Evolutionary conservation across 2,888 invertebrate genomes (phyloP), one percentile per base, ranked within the genome.

Genomic region (Augochlorella aurata): DNA sequence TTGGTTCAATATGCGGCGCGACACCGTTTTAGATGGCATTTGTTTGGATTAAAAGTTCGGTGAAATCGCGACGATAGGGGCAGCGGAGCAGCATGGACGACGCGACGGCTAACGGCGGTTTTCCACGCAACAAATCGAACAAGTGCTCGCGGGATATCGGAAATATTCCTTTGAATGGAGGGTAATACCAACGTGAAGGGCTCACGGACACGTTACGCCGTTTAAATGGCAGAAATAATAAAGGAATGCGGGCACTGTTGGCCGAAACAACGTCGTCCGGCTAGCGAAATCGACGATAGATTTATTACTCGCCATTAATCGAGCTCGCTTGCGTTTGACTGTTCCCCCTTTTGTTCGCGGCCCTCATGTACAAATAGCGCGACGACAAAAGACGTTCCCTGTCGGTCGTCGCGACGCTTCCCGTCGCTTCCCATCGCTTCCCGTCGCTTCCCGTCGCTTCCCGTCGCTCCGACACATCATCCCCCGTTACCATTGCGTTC

Each of bases 161-260:
- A n/a, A 74, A 79, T 75, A 69, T 52, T 29, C 75, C 24, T 79
- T 65, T 50, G 63, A 69, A 76, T 50, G n/a, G 50, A 0, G 61
- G 38, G 21, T n/a, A 77, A 71, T 68, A 63, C 24, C 50, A 73
- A n/a, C 38, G 79, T 0, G 66, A 79, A 47, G 52, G 52, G 63
- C 63, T 69, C 63, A 45, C 61, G 14, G 54, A 50, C 58, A 38
- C 54, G 70, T 18, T 1, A 18, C 66, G 47, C 38, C 50, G 61
- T 74, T 79, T 68, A 72, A 85, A 82, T 61, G 71, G n/a, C 47
- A 77, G 78, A 77, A 79, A 83, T 82, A 85, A 85, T 80, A 85
- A 83, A 85, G 74, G 74, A 49, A 50, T 44, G 38, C 68, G 58
- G 58, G 58, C 54, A 54, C 24, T 74, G 80, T 65, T n/a, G 75